phyloP scores from a whole-genome alignment of 1,140 invertebrate genomes.

The Drosophila repletoides region DNA sequence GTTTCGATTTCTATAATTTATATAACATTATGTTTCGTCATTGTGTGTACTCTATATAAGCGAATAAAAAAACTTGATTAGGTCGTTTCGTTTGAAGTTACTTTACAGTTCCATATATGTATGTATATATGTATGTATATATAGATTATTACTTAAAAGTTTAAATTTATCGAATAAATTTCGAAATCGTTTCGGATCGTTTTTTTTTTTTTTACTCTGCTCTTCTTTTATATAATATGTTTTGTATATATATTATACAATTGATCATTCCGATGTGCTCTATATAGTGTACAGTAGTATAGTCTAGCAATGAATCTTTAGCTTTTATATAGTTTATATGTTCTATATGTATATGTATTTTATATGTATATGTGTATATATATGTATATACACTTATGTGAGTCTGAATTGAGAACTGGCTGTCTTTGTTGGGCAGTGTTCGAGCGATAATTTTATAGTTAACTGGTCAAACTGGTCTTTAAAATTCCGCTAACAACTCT shows the following conservation, averaged over 20 bases:
- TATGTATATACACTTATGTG: not conserved
- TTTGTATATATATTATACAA: constrained; percentile 34
- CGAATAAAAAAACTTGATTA: constrained; percentile 79
- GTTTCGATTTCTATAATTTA: constrained; percentile 18
- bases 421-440: constrained; percentile 28
- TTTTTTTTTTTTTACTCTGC: constrained; percentile 36
- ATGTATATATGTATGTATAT: constrained; percentile 24
- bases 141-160: no score
- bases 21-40: constrained; percentile 52
- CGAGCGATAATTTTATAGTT: constrained; percentile 19
- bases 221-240: not conserved
- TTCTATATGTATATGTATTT: constrained; percentile 9
- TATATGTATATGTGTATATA: constrained; percentile 10
- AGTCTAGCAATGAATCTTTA: constrained; percentile 31
- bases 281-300: constrained; percentile 41
- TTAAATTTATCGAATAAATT: constrained; percentile 22
- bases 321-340: constrained; percentile 10
- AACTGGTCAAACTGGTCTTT: constrained; percentile 29
- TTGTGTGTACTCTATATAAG: constrained; percentile 74
- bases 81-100: constrained; percentile 55
- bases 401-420: not conserved
- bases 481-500: constrained; percentile 42
- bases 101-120: constrained; percentile 66
- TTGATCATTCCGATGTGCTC: constrained; percentile 47
- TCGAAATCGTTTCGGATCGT: constrained; percentile 1